Percentiles rank a stretch among this genome's conserved stretches.
phyloP scores from a whole-genome alignment of 2,113 vertebrate species.

The Collichthys lucidus region DNA sequence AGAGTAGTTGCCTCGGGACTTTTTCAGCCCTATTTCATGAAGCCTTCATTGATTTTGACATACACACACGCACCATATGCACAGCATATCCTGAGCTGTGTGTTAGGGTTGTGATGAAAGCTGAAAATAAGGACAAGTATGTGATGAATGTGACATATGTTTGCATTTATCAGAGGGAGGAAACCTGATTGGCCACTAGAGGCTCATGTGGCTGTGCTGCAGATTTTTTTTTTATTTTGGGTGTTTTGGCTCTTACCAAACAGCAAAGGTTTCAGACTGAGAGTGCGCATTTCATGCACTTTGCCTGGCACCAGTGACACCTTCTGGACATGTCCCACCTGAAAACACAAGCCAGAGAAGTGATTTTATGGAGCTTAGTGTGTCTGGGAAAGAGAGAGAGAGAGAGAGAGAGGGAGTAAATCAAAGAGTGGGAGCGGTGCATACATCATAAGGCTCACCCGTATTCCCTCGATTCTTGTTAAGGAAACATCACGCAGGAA shows the following conservation, averaged over 20 bases:
- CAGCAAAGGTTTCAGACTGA: conserved; percentile 95
- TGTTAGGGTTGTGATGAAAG: not conserved
- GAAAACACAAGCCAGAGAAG: conserved; percentile 12
- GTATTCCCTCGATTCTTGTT: conserved; percentile 92
- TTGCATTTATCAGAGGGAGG: not conserved
- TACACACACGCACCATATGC: not conserved
- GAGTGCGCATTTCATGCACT: conserved; percentile 90
- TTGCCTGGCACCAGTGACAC: conserved; percentile 88
- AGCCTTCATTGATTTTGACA: conserved; percentile 5
- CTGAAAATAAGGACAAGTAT: not conserved
- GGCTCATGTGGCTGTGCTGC: not conserved
- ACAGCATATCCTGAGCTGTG: too few relatives aligned
- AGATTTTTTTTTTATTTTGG: conserved; percentile 4
- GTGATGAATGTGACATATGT: not conserved
- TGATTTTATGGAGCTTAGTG: not conserved
- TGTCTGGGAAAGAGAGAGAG: not conserved
- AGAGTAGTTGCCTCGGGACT: conserved; percentile 12
- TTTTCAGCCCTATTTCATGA: not conserved
- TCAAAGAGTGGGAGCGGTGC: not conserved
- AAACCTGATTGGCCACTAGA: conserved; percentile 12
- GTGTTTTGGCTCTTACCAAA: conserved; percentile 87
- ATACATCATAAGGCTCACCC: conserved; percentile 83
- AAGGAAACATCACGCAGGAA: conserved; percentile 78
- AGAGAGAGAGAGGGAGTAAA: not conserved
- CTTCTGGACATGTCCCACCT: conserved; percentile 95